These are phyloP conservation scores for Bombus huntii DNA, from an alignment of 1,140 invertebrate species.

Conservation along the genomic window DNA sequence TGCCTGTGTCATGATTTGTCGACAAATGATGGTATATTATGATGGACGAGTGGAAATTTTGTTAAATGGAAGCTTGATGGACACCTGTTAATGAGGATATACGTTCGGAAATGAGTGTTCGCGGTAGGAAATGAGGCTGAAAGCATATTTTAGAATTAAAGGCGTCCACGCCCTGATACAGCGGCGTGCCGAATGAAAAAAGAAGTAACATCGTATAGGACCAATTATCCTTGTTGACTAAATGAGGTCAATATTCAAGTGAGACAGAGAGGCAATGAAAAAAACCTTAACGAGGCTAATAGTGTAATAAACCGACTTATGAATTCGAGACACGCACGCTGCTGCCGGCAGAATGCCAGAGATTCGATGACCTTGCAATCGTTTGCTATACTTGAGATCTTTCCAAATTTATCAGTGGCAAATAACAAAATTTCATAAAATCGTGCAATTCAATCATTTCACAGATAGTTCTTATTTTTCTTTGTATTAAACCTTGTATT, in stretches of 20 bases:
- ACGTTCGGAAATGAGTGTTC: conserved; percentile 45
- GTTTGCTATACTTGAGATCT: background rate
- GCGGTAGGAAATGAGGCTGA: conserved; percentile 17
- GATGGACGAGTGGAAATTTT: background rate
- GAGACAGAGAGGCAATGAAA: background rate
- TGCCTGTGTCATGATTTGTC: background rate
- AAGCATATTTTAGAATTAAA: conserved; percentile 40
- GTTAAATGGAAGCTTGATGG: conserved; percentile 33
- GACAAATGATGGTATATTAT: background rate
- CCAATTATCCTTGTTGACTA: conserved; percentile 50
- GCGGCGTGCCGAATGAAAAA: background rate
- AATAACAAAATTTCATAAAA: background rate
- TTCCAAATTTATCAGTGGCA: background rate
- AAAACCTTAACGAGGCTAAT: conserved; percentile 44
- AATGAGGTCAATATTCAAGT: conserved; percentile 52
- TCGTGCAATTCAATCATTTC: background rate
- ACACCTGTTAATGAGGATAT: conserved; percentile 53
- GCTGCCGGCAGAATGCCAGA: conserved; percentile 24
- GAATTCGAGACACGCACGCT: conserved; percentile 54
- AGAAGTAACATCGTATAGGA: conserved; percentile 8
- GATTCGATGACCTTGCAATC: conserved; percentile 35
- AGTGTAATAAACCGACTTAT: conserved; percentile 53
- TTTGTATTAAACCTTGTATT: background rate
- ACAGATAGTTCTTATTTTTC: background rate
- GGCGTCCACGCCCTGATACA: conserved; percentile 39